Conservation (phyloP, 2,113 vertebrate species). For the Dryoscopus gambensis region DNA sequence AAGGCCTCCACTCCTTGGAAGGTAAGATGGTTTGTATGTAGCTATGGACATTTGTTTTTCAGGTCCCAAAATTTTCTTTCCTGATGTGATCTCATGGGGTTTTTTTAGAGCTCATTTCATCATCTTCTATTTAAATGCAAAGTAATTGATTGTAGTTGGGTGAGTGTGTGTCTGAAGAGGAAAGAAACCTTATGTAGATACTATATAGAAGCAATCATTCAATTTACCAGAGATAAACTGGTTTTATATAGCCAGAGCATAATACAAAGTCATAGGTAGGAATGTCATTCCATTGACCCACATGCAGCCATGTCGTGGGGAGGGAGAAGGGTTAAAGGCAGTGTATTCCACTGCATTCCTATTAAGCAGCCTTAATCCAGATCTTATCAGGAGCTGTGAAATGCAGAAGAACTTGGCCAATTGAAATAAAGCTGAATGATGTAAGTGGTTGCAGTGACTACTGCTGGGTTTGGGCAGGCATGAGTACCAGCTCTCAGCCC, state of each 20-base stretch:
- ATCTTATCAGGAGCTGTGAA: neutral
- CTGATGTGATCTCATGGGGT: neutral
- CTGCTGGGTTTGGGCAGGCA: neutral
- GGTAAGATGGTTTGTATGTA: constrained; percentile 64
- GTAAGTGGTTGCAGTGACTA: neutral
- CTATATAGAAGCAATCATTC: neutral
- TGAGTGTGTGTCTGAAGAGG: neutral
- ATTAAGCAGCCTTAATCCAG: neutral
- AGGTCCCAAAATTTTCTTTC: neutral
- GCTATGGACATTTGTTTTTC: neutral
- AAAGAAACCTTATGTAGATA: neutral
- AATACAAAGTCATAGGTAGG: neutral
- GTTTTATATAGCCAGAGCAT: neutral
- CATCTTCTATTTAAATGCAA: neutral
- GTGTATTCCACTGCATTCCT: neutral
- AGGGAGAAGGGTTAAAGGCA: neutral
- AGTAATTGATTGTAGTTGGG: neutral
- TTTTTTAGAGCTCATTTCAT: neutral
- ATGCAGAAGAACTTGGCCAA: neutral
- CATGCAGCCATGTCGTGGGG: neutral
- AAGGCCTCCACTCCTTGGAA: constrained; percentile 91
- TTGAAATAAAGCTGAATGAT: neutral
- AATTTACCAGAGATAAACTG: neutral
- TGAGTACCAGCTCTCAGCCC: neutral
- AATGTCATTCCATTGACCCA: neutral